These are phyloP conservation scores for Thinocorus orbignyianus DNA, from an alignment of 2,113 vertebrate genomes.

Conservation along the genomic window DNA sequence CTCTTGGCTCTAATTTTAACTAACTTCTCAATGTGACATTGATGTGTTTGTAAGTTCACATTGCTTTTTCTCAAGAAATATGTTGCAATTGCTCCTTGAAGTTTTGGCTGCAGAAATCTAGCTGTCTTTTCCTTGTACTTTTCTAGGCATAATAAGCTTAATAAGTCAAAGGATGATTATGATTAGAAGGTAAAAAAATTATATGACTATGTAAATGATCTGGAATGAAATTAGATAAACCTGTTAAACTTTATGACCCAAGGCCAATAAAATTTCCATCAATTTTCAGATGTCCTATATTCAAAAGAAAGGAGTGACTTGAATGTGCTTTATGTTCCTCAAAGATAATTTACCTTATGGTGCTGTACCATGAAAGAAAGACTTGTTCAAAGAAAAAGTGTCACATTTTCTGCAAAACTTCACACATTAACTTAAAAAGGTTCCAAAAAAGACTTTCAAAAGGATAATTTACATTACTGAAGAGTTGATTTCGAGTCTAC, in stretches of 20 bases:
- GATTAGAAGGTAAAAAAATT: slow-evolving; percentile 5
- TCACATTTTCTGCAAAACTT: slow-evolving; percentile 60
- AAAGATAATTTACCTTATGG: slow-evolving; percentile 68
- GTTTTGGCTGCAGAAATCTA: neutral
- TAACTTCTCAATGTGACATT: slow-evolving; percentile 15
- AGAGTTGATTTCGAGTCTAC: slow-evolving; percentile 48
- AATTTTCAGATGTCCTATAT: slow-evolving; percentile 58
- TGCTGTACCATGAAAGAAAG: slow-evolving; percentile 61
- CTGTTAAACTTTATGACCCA: slow-evolving; percentile 55
- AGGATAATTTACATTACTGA: slow-evolving; percentile 68
- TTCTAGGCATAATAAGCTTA: neutral
- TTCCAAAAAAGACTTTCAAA: slow-evolving; percentile 62
- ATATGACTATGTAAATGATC: slow-evolving; percentile 34
- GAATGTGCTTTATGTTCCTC: slow-evolving; percentile 55
- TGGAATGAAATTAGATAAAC: slow-evolving; percentile 62
- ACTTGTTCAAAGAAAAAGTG: slow-evolving; percentile 66
- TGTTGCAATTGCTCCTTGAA: neutral
- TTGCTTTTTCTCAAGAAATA: neutral
- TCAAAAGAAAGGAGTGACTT: slow-evolving; percentile 50
- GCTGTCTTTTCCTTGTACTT: slow-evolving; percentile 1
- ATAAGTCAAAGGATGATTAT: slow-evolving; percentile 16
- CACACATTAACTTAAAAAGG: slow-evolving; percentile 60
- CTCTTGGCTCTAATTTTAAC: slow-evolving; percentile 23
- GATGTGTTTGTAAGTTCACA: neutral
- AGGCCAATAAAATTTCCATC: slow-evolving; percentile 56